phyloP scores from a whole-genome alignment of 2,888 invertebrate species.

The Crocallis elinguaria region DNA sequence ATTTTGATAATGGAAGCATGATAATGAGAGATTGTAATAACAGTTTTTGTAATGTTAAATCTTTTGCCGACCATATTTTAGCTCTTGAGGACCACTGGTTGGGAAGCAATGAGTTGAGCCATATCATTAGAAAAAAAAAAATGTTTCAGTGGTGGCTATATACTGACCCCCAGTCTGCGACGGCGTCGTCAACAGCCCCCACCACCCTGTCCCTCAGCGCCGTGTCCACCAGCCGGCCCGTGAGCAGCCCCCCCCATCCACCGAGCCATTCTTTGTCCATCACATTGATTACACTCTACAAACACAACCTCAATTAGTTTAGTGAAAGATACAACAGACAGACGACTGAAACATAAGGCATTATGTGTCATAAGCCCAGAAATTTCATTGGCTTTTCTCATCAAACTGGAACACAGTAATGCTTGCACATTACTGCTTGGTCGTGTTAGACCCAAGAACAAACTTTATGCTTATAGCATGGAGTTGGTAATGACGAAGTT shows the following conservation, averaged over 20 bases:
- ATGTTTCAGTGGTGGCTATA: background rate
- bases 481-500: background rate
- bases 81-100: too few relatives aligned
- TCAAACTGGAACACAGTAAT: too few relatives aligned
- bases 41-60: too few relatives aligned
- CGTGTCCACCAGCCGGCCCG: conserved; percentile 83
- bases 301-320: background rate
- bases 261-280: conserved; percentile 87
- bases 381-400: too few relatives aligned
- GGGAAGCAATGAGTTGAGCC: too few relatives aligned
- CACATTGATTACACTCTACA: conserved; percentile 83
- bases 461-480: background rate
- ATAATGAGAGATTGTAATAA: too few relatives aligned
- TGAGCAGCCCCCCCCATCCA: conserved; percentile 86
- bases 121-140: background rate
- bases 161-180: conserved; percentile 78
- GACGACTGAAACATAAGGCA: background rate
- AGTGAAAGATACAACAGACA: background rate
- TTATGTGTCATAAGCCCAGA: too few relatives aligned
- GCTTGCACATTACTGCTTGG: too few relatives aligned
- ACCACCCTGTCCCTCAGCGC: conserved; percentile 69
- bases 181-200: conserved; percentile 77
- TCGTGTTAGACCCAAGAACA: too few relatives aligned
- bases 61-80: too few relatives aligned
- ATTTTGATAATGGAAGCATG: too few relatives aligned